Evolutionary conservation across 2,797 vertebrate species (phyloP).

Genomic region (Nasua narica): DNA sequence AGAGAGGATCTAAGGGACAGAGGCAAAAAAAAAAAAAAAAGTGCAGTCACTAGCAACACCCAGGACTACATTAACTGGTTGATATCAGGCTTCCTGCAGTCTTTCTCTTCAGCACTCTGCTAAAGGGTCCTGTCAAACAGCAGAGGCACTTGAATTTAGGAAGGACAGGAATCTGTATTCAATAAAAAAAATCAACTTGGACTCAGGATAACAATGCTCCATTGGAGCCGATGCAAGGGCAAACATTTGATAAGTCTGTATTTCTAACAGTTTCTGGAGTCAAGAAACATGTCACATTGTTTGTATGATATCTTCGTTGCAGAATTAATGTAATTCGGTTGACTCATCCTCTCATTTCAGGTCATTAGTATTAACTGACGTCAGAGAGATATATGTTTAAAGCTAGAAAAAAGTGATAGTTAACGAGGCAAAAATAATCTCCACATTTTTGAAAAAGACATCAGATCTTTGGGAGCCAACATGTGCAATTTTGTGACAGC

Average conservation of each 20-base stretch:
- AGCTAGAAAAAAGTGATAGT: not conserved
- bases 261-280: not conserved
- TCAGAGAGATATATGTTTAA: not conserved
- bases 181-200: not conserved
- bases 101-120: not conserved
- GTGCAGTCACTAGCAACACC: not conserved
- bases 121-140: not conserved
- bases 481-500: slow-evolving; percentile 67
- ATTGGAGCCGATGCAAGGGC: not conserved
- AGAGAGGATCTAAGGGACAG: not conserved
- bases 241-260: no score
- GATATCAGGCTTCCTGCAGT: not conserved
- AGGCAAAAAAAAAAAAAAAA: not conserved
- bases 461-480: not conserved
- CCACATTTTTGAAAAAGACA: not conserved
- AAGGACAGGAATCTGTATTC: not conserved
- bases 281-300: not conserved
- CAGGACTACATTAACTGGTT: no score
- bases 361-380: not conserved
- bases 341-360: not conserved
- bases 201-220: not conserved
- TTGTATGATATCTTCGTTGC: not conserved
- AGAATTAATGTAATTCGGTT: not conserved
- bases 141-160: not conserved
- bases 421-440: not conserved